Evolutionary conservation across 2,888 invertebrate species (phyloP), one percentile per base, ranked within the genome.

Genomic region (Tridacna gigas): DNA sequence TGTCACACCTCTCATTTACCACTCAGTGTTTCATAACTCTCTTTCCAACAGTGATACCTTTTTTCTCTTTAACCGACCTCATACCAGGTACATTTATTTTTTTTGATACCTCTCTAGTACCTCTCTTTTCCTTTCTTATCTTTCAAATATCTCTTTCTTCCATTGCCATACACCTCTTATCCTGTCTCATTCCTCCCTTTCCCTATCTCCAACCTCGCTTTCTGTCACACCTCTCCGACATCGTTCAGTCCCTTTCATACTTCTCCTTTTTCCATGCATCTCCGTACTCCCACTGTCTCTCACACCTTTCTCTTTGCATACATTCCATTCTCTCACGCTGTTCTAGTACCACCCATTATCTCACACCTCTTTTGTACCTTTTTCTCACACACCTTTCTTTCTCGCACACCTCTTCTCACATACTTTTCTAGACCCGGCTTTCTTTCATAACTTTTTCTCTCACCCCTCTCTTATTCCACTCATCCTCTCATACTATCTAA

Each of bases 221-320:
- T 75, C 60, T 74, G 61, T 75, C 56, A 25, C 74, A 12, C 28
- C 22, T 22, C 22, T 18, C 48, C 61, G 18, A 12, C n/a, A n/a
- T n/a, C 22, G 18, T 28, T 67, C 73, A 61, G 61, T 75, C 75
- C 63, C 75, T 75, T 63, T 75, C 75, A 61, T 63, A 61, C 75
- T 75, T 63, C 61, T 63, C 61, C 75, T 75, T 63, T 75, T 63
- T 75, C 75, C 61, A 61, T 75, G 61, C 61, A 25, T 74, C 74
- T 75, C 74, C 60, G 60, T 60, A 25, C 25, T 67, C 25, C 9
- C 67, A 11, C 67, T 67, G 11, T 67, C 12, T 18, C 22, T 67
- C 25, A 28, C n/a, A n/a, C n/a, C n/a, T n/a, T n/a, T n/a, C n/a
- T n/a, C n/a, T n/a, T n/a, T n/a, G n/a, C n/a, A n/a, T n/a, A n/a